These are phyloP conservation scores for Anguilla marmorata DNA, from an alignment of 2,797 vertebrate genomes.

Conservation along the genomic window DNA sequence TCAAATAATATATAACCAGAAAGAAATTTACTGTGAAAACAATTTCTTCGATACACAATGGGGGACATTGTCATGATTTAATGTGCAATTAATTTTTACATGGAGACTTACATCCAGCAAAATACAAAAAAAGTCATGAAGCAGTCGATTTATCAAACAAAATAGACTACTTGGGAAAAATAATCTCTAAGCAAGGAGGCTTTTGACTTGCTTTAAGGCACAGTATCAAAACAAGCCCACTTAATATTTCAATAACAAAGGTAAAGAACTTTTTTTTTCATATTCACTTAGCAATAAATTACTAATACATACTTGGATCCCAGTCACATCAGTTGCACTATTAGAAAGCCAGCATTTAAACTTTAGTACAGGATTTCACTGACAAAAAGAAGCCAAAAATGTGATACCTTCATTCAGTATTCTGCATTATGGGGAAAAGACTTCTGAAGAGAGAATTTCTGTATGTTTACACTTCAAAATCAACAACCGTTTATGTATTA, in stretches of 20 bases:
- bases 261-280: background rate
- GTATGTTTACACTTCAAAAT: background rate
- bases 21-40: too few relatives aligned
- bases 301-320: background rate
- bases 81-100: background rate
- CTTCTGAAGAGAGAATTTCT: background rate
- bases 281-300: background rate
- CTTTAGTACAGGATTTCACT: background rate
- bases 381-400: background rate
- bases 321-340: background rate
- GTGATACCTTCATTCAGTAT: background rate
- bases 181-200: background rate
- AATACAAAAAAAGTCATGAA: background rate
- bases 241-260: background rate
- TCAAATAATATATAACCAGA: background rate
- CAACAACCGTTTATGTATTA: background rate
- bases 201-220: background rate
- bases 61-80: background rate
- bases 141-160: background rate
- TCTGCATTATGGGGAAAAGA: background rate
- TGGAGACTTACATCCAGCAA: background rate
- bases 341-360: background rate
- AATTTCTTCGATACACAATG: background rate
- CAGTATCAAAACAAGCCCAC: background rate
- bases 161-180: background rate